These are phyloP conservation scores for Cryptophagus acutangulus DNA, from an alignment of 2,888 invertebrate genomes.

Conservation along the genomic window DNA sequence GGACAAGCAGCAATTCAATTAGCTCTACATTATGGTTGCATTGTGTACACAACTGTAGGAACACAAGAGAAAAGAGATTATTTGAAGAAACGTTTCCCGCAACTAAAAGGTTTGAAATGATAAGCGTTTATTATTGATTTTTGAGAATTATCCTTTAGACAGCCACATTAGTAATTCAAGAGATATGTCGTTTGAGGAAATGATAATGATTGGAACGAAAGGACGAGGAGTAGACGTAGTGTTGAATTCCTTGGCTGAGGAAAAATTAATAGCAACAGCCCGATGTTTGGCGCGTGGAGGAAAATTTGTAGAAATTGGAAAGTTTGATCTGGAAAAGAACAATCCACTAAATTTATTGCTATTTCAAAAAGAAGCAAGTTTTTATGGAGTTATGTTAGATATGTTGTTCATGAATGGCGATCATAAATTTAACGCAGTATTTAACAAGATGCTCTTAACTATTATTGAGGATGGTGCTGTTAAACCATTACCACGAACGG, in stretches of 20 bases:
- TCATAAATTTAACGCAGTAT: conserved; percentile 17
- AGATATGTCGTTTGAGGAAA: conserved; percentile 79
- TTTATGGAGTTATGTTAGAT: conserved; percentile 74
- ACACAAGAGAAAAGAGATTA: conserved; percentile 60
- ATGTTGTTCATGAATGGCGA: too few relatives aligned
- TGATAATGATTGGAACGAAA: conserved; percentile 73
- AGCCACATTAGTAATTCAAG: conserved; percentile 58
- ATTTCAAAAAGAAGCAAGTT: conserved; percentile 67
- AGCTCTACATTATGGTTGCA: conserved; percentile 60
- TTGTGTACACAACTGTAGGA: conserved; percentile 68
- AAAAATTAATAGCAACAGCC: conserved; percentile 73
- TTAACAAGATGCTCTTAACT: conserved; percentile 8
- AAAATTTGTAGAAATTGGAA: conserved; percentile 80
- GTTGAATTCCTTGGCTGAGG: conserved; percentile 86
- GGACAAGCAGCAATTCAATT: conserved; percentile 75
- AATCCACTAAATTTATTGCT: conserved; percentile 59
- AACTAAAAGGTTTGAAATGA: too few relatives aligned
- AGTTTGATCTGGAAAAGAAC: conserved; percentile 71
- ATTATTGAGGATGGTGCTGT: conserved; percentile 54
- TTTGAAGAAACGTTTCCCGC: conserved; percentile 52
- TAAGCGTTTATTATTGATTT: too few relatives aligned
- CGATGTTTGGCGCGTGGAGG: conserved; percentile 59
- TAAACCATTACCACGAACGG: conserved; percentile 60
- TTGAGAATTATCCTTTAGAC: too few relatives aligned
- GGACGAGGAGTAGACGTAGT: conserved; percentile 89